Evolutionary conservation across 2,888 invertebrate species (phyloP).

Genomic region (Cecidostiba fungosa): DNA sequence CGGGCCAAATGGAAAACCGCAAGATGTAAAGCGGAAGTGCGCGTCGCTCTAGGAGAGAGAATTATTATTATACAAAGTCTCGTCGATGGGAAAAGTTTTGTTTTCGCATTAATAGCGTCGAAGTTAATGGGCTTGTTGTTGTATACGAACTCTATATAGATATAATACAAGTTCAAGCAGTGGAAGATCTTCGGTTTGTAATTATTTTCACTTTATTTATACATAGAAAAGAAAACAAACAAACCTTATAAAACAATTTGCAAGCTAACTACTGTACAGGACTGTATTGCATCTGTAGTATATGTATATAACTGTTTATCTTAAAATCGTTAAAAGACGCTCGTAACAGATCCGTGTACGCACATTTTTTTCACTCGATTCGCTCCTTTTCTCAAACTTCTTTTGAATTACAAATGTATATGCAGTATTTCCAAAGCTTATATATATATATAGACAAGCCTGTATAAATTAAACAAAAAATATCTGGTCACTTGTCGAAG

Average conservation of each 20-base stretch:
- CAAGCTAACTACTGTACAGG: conserved; percentile 73
- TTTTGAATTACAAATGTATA: background rate
- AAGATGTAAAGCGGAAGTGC: conserved; percentile 2
- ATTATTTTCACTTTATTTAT: conserved; percentile 57
- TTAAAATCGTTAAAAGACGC: conserved; percentile 34
- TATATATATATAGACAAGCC: background rate
- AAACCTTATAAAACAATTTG: conserved; percentile 75
- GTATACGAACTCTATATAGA: too few relatives aligned
- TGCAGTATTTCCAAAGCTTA: background rate
- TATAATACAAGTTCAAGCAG: background rate
- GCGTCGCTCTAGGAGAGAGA: background rate
- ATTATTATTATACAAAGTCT: background rate
- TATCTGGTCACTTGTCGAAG: background rate
- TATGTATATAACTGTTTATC: conserved; percentile 62
- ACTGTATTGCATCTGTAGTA: conserved; percentile 26
- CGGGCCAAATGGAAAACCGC: background rate
- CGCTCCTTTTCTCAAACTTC: conserved; percentile 8
- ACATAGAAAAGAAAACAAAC: conserved; percentile 72
- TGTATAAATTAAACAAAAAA: background rate
- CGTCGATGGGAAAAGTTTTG: background rate
- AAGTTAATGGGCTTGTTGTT: background rate
- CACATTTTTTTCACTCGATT: conserved; percentile 15
- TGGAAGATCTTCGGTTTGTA: background rate
- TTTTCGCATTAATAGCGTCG: background rate
- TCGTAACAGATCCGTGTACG: conserved; percentile 40